A percentile compares a stretch with the other conserved stretches of the same genome.
These are phyloP conservation scores for Alfaro cultratus DNA, from an alignment of 2,797 vertebrate genomes.

Conservation along the genomic window DNA sequence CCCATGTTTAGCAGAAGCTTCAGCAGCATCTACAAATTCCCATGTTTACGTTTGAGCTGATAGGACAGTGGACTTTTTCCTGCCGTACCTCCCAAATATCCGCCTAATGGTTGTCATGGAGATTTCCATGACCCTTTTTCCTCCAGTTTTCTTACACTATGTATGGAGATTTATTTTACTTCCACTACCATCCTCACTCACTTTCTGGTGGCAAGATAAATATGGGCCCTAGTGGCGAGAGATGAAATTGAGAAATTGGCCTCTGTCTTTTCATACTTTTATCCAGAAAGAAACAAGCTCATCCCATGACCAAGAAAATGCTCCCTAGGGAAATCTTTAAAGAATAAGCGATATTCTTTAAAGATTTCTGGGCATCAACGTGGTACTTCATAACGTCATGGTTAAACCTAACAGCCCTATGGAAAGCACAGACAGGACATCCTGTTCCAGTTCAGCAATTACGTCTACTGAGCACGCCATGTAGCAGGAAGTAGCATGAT, in stretches of 20 bases:
- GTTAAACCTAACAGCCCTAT: slow-evolving; percentile 23
- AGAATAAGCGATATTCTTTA: not conserved
- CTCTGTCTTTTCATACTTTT: not conserved
- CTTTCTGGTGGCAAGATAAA: not conserved
- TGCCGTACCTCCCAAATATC: not conserved
- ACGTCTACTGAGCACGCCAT: slow-evolving; percentile 43
- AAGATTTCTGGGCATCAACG: not conserved
- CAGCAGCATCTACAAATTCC: not conserved
- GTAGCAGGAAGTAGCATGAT: slow-evolving; percentile 58
- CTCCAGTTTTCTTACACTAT: not conserved
- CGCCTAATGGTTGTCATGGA: not conserved
- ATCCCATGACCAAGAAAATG: not conserved
- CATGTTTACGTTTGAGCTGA: not conserved
- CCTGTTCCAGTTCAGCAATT: slow-evolving; percentile 59
- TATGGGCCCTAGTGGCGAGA: not conserved
- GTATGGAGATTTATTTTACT: not conserved
- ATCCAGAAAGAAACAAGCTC: not conserved
- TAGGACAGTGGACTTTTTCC: not conserved
- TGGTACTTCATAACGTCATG: slow-evolving; percentile 11
- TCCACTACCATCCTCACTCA: not conserved
- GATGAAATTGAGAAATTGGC: not conserved
- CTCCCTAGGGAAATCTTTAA: slow-evolving; percentile 5
- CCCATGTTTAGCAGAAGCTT: not conserved
- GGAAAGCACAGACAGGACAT: slow-evolving; percentile 65
- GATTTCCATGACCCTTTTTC: not conserved